phyloP scores from a whole-genome alignment of 92 coral and sea anemone genomes.

The Epizoanthus stellaris region DNA sequence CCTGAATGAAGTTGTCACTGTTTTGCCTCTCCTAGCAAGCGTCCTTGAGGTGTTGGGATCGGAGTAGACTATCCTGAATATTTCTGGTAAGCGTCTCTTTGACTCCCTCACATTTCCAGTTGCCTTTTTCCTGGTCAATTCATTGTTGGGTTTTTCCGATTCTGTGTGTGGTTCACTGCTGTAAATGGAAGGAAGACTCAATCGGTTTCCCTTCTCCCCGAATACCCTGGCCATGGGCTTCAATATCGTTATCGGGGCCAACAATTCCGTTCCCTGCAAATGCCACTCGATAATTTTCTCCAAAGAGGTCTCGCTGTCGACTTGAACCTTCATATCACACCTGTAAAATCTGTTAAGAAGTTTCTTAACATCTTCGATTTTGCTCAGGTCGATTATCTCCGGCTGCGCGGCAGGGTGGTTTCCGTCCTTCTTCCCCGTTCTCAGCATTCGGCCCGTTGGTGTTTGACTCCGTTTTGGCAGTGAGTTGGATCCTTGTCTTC shows the following conservation, averaged over 20 bases:
- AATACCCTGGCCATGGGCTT: constrained; percentile 2
- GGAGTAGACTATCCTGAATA: constrained; percentile 3
- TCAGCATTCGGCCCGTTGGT: neutral
- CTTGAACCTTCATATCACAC: constrained; percentile 17
- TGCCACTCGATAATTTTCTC: constrained; percentile 31
- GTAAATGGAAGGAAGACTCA: neutral
- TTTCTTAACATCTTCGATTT: constrained; percentile 4
- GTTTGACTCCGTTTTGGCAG: constrained; percentile 7
- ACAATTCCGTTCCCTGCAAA: constrained; percentile 3
- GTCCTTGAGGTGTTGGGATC: neutral
- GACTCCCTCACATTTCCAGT: too few relatives aligned
- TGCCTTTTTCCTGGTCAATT: neutral
- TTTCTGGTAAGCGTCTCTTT: constrained; percentile 5
- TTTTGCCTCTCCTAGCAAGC: neutral
- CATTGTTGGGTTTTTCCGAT: neutral
- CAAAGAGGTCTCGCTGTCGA: neutral
- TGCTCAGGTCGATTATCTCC: constrained; percentile 14
- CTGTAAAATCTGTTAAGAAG: constrained; percentile 18
- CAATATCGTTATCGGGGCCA: neutral
- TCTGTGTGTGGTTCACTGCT: neutral
- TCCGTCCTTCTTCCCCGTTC: constrained; percentile 12
- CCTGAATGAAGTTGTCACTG: neutral
- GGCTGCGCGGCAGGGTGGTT: neutral
- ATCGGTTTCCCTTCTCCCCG: neutral
- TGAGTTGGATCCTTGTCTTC: neutral